Percentiles rank a stretch among this genome's conserved stretches.
Evolutionary conservation across 2,888 invertebrate genomes (phyloP).

Genomic region (Aphodius granarius): DNA sequence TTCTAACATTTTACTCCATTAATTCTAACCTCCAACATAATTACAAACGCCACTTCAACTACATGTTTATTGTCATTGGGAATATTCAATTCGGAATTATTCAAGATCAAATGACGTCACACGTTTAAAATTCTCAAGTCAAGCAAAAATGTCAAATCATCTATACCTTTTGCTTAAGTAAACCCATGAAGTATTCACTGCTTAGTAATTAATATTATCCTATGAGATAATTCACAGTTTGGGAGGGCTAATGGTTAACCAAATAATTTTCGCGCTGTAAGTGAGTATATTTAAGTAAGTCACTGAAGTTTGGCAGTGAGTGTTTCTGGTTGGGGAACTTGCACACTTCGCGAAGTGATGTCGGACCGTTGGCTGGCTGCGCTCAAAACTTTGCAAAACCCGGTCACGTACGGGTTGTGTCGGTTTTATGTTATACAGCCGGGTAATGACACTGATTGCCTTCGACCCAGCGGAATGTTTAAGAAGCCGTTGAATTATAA

Average conservation of each 20-base stretch:
- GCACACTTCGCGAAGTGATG: not conserved
- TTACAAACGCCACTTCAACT: too few relatives aligned
- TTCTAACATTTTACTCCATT: too few relatives aligned
- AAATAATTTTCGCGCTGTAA: not conserved
- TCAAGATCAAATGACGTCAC: too few relatives aligned
- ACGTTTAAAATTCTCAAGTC: too few relatives aligned
- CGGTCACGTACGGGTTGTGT: not conserved
- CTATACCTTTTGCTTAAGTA: too few relatives aligned
- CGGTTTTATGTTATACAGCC: not conserved
- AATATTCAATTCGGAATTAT: too few relatives aligned
- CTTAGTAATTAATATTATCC: not conserved
- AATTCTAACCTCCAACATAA: too few relatives aligned
- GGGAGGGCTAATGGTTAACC: not conserved
- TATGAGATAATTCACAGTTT: not conserved
- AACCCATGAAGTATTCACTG: too few relatives aligned
- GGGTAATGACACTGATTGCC: not conserved
- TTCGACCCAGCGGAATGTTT: not conserved
- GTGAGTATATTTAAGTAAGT: not conserved
- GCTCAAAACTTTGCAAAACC: not conserved
- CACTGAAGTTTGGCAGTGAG: not conserved
- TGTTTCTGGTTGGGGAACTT: not conserved
- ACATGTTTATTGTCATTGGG: too few relatives aligned
- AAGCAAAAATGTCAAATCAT: too few relatives aligned
- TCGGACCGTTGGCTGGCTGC: not conserved
- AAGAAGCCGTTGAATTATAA: not conserved